phyloP scores from a whole-genome alignment of 1,140 invertebrate species.

The Leguminivora glycinivorella region DNA sequence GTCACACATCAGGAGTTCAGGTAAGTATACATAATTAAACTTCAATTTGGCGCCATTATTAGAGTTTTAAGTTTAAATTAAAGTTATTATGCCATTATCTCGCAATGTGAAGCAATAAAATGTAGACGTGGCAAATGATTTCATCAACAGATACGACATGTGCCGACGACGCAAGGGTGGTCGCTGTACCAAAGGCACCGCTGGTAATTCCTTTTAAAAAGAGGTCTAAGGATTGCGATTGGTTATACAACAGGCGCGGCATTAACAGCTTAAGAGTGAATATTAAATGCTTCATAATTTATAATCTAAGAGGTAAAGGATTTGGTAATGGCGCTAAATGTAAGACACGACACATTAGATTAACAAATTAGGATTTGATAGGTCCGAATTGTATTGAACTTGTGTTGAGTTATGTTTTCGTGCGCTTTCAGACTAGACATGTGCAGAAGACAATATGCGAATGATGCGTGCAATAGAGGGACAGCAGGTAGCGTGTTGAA shows the following conservation, averaged over 20 bases:
- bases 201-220: constrained; percentile 85
- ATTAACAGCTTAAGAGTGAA: constrained; percentile 52
- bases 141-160: constrained; percentile 94
- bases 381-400: constrained; percentile 32
- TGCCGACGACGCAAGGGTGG: constrained; percentile 96
- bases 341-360: constrained; percentile 34
- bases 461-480: constrained; percentile 97
- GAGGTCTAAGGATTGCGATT: constrained; percentile 44
- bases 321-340: constrained; percentile 77
- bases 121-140: constrained; percentile 65
- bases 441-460: constrained; percentile 96
- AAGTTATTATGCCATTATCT: constrained; percentile 22
- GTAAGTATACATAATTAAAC: constrained; percentile 49
- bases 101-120: constrained; percentile 37
- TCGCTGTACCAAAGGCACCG: constrained; percentile 96
- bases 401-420: constrained; percentile 64
- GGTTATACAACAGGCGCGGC: constrained; percentile 6
- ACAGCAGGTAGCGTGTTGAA: constrained; percentile 92
- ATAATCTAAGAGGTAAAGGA: constrained; percentile 71
- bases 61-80: constrained; percentile 30
- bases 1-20: constrained; percentile 36
- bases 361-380: constrained; percentile 48
- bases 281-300: constrained; percentile 71
- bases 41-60: constrained; percentile 67
- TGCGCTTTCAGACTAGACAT: constrained; percentile 94